phyloP scores from a whole-genome alignment of 2,797 vertebrate genomes.

The Balearica regulorum region DNA sequence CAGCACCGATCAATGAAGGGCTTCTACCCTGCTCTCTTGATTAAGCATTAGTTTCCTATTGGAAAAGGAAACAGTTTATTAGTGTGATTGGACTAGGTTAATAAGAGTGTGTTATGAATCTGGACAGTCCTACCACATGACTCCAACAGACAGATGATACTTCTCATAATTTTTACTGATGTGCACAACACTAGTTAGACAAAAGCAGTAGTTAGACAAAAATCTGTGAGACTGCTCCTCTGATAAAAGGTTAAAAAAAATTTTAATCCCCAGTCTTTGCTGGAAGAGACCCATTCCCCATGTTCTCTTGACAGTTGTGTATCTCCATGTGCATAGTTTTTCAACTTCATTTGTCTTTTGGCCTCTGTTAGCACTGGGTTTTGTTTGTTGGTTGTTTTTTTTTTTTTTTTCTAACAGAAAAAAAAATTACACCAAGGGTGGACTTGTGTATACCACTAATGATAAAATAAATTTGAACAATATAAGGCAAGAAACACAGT shows the following conservation, averaged over 20 bases:
- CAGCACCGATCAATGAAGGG: neutral
- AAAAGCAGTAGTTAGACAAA: neutral
- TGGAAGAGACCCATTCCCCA: neutral
- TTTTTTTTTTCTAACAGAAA: neutral
- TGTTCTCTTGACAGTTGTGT: neutral
- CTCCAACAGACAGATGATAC: neutral
- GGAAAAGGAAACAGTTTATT: neutral
- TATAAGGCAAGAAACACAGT: neutral
- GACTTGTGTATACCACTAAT: neutral
- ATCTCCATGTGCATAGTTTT: neutral
- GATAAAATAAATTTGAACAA: neutral
- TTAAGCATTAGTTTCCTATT: neutral
- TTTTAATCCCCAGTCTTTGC: accelerated
- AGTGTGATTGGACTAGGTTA: neutral
- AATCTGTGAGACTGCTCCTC: neutral
- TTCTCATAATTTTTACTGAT: neutral
- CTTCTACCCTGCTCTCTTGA: neutral
- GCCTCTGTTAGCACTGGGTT: neutral
- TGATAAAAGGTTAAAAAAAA: neutral
- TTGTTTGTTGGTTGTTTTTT: too few relatives aligned
- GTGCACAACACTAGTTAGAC: neutral
- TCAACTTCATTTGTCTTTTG: neutral
- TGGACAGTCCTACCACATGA: neutral
- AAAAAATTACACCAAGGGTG: neutral
- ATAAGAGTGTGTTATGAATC: neutral